Evolutionary conservation across 2,113 vertebrate species (phyloP).

Genomic region (Callorhinus ursinus): DNA sequence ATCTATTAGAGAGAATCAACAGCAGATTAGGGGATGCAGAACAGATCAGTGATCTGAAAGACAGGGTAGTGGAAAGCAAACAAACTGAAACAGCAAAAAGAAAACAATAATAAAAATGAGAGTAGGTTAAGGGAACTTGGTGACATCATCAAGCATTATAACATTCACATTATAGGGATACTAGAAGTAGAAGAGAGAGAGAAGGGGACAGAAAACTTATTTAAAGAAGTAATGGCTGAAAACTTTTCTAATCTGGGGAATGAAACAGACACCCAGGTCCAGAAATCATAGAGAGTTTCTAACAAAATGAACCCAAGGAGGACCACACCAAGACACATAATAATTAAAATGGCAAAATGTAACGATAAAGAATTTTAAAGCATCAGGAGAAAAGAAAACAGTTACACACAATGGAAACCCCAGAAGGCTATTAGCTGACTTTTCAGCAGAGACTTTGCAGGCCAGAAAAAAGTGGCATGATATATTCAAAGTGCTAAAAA

Average conservation of each 20-base stretch:
- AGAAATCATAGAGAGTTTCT: not conserved
- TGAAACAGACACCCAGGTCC: not conserved
- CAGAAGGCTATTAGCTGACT: not conserved
- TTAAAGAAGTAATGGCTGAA: not conserved
- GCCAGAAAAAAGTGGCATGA: not conserved
- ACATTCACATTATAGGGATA: not conserved
- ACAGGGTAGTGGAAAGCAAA: not conserved
- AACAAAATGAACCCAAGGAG: not conserved
- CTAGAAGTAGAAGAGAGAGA: not conserved
- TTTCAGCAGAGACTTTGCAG: not conserved
- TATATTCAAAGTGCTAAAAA: not conserved
- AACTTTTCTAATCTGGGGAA: not conserved
- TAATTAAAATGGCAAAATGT: not conserved
- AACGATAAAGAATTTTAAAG: not conserved
- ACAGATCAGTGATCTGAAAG: not conserved
- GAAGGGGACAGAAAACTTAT: not conserved
- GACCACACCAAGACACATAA: not conserved
- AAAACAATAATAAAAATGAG: not conserved
- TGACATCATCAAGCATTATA: not conserved
- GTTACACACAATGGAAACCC: not conserved
- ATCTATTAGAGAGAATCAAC: not conserved
- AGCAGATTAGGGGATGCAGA: not conserved
- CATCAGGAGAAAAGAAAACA: not conserved
- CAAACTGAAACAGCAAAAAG: not conserved
- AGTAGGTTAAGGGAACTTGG: not conserved